phyloP scores from a whole-genome alignment of 2,113 vertebrate genomes.

The Phrynosoma platyrhinos region DNA sequence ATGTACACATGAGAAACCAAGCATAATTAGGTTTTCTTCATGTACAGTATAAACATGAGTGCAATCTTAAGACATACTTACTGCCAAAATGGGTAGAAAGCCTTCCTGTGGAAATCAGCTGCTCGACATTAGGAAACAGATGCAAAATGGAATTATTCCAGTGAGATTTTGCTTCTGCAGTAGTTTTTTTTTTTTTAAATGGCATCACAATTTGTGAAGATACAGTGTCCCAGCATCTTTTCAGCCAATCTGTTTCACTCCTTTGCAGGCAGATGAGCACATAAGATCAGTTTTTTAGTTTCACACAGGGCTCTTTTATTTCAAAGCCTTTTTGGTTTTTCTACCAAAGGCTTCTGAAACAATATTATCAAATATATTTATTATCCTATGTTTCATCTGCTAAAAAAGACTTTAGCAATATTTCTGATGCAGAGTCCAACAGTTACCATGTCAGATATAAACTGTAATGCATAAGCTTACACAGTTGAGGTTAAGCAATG shows the following conservation, averaged over 20 bases:
- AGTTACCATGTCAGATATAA: slow-evolving; percentile 16
- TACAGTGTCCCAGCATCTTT: background rate
- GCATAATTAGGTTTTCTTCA: background rate
- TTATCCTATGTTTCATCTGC: background rate
- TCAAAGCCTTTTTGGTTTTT: background rate
- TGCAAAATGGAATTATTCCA: background rate
- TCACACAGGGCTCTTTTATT: slow-evolving; percentile 22
- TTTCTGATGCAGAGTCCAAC: background rate
- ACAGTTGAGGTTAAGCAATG: slow-evolving; percentile 21
- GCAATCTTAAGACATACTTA: background rate
- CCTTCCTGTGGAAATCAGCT: background rate
- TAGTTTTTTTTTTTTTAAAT: background rate
- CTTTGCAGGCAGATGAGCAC: background rate
- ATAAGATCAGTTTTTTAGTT: slow-evolving; percentile 5
- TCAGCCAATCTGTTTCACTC: background rate
- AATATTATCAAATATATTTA: slow-evolving; percentile 15
- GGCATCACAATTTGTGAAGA: background rate
- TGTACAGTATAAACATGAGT: no score
- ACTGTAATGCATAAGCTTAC: slow-evolving; percentile 8
- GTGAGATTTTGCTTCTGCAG: background rate
- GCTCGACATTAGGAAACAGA: background rate
- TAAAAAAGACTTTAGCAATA: slow-evolving; percentile 10
- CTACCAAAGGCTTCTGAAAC: background rate
- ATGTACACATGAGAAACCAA: background rate
- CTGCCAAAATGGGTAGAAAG: background rate